These are phyloP conservation scores for Lamprologus callipterus DNA, from an alignment of 2,113 vertebrate species.

Conservation along the genomic window DNA sequence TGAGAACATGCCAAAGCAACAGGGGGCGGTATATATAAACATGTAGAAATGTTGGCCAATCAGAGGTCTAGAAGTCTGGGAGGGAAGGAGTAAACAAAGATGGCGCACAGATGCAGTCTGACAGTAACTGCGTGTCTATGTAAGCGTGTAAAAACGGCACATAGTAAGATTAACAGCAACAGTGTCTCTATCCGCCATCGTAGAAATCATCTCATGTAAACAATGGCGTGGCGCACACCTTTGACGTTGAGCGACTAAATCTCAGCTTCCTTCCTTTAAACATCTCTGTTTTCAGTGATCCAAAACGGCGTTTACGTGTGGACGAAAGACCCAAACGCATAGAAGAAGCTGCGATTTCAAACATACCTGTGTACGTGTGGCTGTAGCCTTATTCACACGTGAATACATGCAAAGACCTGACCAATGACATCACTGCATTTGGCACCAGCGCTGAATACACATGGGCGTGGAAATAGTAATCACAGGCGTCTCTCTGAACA, in stretches of 20 bases:
- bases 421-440: background rate
- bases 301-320: background rate
- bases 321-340: background rate
- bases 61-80: background rate
- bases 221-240: background rate
- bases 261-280: background rate
- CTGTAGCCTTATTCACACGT: background rate
- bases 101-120: background rate
- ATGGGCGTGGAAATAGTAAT: background rate
- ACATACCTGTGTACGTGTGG: background rate
- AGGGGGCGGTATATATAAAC: background rate
- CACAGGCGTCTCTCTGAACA: background rate
- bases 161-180: background rate
- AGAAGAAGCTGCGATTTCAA: background rate
- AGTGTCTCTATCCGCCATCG: background rate
- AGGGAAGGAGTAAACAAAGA: background rate
- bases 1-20: background rate
- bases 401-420: background rate
- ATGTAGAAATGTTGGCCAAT: background rate
- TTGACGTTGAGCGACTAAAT: background rate
- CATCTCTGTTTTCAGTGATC: background rate
- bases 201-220: background rate
- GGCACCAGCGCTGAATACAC: background rate
- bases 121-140: background rate
- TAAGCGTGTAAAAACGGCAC: rapidly evolving